Conservation (phyloP, 2,113 vertebrate species). For the Brevimyrus niger region DNA sequence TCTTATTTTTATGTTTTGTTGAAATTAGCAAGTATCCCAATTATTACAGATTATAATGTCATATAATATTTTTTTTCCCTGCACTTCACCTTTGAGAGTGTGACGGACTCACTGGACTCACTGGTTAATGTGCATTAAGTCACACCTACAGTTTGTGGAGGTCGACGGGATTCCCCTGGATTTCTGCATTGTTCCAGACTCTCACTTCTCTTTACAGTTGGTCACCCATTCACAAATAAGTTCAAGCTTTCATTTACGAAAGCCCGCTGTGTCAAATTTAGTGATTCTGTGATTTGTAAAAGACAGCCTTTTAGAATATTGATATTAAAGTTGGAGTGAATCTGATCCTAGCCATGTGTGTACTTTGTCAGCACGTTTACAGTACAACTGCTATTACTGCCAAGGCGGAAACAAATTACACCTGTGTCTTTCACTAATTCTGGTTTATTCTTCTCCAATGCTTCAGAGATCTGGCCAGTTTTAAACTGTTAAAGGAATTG, state of each 20-base stretch:
- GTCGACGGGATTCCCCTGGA: slow-evolving; percentile 47
- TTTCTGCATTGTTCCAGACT: slow-evolving; percentile 20
- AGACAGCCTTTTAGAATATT: not conserved
- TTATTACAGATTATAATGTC: not conserved
- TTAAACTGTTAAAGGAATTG: not conserved
- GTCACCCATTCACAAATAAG: not conserved
- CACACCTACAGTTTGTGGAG: slow-evolving; percentile 39
- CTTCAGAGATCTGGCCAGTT: not conserved
- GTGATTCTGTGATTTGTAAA: not conserved
- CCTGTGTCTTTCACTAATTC: too few relatives aligned
- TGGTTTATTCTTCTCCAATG: not conserved
- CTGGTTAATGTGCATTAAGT: slow-evolving; percentile 22
- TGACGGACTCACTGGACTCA: slow-evolving; percentile 8
- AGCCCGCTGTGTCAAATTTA: not conserved
- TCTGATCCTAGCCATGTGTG: not conserved
- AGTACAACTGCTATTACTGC: not conserved
- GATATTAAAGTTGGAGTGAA: not conserved
- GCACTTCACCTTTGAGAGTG: not conserved
- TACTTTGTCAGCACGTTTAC: not conserved
- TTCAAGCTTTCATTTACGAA: not conserved
- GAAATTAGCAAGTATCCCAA: not conserved
- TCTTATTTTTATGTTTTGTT: not conserved
- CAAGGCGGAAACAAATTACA: not conserved
- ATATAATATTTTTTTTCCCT: not conserved
- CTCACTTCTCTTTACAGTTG: slow-evolving; percentile 41